phyloP scores from a whole-genome alignment of 2,797 vertebrate species.

The Cebuella pygmaea region DNA sequence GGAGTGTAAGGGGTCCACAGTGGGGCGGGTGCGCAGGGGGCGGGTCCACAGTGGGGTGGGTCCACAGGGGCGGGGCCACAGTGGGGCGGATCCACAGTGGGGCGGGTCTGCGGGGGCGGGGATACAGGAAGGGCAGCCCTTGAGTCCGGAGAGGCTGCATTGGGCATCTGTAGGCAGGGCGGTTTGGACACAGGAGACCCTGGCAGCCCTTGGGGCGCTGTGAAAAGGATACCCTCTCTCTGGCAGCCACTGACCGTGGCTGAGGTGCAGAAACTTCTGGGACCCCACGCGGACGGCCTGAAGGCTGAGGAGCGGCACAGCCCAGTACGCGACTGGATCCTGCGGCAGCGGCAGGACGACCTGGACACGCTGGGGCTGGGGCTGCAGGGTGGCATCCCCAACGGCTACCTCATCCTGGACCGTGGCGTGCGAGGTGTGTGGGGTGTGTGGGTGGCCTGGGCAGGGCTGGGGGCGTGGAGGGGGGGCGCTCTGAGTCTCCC shows the following conservation, averaged over 20 bases:
- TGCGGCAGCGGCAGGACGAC: constrained; percentile 65
- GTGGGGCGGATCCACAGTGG: no score
- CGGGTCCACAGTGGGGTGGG: not conserved
- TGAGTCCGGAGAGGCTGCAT: not conserved
- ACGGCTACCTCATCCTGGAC: constrained; percentile 77
- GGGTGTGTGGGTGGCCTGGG: no score
- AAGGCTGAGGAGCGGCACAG: not conserved
- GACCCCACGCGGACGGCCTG: constrained; percentile 59
- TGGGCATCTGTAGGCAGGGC: rapidly evolving
- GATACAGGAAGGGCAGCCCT: rapidly evolving
- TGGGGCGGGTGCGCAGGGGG: no score
- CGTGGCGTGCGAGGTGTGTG: not conserved
- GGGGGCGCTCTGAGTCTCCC: not conserved
- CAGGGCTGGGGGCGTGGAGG: rapidly evolving
- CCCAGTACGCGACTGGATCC: constrained; percentile 78
- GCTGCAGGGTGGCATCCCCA: constrained; percentile 75
- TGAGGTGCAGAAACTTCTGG: constrained; percentile 81
- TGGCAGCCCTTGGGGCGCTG: not conserved
- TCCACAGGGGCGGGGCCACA: no score
- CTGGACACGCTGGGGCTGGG: constrained; percentile 76
- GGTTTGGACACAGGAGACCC: not conserved
- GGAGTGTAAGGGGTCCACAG: rapidly evolving
- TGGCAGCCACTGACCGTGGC: constrained; percentile 71
- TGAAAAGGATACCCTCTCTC: not conserved
- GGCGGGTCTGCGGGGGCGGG: not conserved